Evolutionary conservation across 2,888 invertebrate genomes (phyloP), one percentile per base, ranked within the genome.

Genomic region (Biston stratarius): DNA sequence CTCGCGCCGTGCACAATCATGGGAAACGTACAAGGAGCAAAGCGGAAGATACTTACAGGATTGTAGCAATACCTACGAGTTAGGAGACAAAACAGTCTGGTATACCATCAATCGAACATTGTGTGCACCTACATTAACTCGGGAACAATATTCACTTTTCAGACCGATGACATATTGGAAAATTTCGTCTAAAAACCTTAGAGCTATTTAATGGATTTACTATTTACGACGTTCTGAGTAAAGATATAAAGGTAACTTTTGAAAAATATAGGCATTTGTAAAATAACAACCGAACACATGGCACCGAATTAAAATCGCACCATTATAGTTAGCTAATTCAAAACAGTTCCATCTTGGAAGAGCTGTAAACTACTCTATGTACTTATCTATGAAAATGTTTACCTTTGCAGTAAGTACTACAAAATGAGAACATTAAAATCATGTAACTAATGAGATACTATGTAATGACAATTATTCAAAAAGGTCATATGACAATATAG

Each of bases 271-370:
- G 78, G 82, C 83, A 83, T 83, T 80, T 85, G 83, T 88, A 86
- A 88, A 88, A 86, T 83, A 90, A 92, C 92, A 92, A 92, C 91
- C 90, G 82, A 91, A 90, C 77, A 86, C 83, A 93, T 93, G 93
- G 93, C 94, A 92, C 93, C 92, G 82, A 81, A 85, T 82, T 79
- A 80, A 82, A 84, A 83, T 86, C 87, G 92, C 92, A 93, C 93
- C 92, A 88, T 78, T 24, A 76, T 77, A 79, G 80, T 77, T 77
- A 77, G 77, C 80, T 80, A 79, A 76, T 80, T 74, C 74, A 78
- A 83, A 82, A 81, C 78, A 81, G 74, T 75, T 72, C 75, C 74
- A 63, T 74, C 69, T 56, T 75, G 78, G 78, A 77, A 79, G 73
- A 75, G 71, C 71, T 68, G 70, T 68, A 70, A n/a, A 63, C 70